Conservation (phyloP, 2,113 vertebrate genomes). For the pig (Sus scrofa) region DNA sequence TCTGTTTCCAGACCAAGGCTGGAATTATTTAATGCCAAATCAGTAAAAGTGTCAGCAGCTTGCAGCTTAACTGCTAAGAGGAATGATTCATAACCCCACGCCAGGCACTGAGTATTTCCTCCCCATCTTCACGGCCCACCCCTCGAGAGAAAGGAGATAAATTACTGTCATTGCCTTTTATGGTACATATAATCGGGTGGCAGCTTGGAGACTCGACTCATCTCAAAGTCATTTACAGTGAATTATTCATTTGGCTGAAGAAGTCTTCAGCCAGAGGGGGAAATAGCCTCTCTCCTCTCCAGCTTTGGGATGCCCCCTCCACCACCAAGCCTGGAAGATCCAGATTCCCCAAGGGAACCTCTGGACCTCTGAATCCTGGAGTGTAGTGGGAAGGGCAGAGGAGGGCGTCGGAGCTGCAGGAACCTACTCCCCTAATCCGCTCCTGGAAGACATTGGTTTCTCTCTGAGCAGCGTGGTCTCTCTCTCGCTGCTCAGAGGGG, state of each 20-base stretch:
- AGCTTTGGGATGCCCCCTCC: conserved; percentile 35
- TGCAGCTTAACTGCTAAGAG: conserved; percentile 71
- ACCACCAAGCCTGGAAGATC: neutral
- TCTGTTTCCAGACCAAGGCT: conserved; percentile 33
- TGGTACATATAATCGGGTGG: conserved; percentile 86
- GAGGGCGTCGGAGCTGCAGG: neutral
- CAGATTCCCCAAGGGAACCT: neutral
- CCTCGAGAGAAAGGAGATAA: conserved; percentile 80
- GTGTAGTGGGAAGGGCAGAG: rapidly evolving
- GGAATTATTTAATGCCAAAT: conserved; percentile 82
- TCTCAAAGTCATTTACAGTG: conserved; percentile 84
- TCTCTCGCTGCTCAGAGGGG: neutral
- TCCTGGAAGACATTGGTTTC: neutral
- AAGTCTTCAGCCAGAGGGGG: conserved; percentile 63
- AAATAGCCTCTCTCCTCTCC: neutral
- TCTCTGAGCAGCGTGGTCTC: no score
- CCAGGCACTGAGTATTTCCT: conserved; percentile 80
- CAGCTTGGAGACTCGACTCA: conserved; percentile 77
- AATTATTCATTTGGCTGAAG: conserved; percentile 86
- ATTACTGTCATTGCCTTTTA: conserved; percentile 87
- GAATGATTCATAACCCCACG: conserved; percentile 81
- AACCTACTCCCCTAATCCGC: neutral
- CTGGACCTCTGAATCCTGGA: neutral
- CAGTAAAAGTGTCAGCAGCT: conserved; percentile 72
- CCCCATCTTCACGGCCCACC: conserved; percentile 72